Conservation (phyloP, 2,797 vertebrate genomes). For the Oreortyx pictus region DNA sequence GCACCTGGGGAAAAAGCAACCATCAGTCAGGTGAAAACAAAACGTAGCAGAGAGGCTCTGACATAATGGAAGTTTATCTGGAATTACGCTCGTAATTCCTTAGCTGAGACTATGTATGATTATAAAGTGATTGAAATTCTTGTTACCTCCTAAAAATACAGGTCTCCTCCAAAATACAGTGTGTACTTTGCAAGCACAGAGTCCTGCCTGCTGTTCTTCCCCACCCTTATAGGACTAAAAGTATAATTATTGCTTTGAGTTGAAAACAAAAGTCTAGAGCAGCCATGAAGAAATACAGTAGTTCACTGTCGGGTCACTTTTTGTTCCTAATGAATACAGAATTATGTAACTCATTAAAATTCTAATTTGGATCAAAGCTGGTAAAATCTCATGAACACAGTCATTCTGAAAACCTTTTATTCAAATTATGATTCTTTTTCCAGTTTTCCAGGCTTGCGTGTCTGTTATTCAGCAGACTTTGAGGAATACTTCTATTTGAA, state of each 20-base stretch:
- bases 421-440: not conserved
- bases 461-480: not conserved
- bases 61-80: not conserved
- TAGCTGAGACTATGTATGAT: not conserved
- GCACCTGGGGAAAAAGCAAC: not conserved
- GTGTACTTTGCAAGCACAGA: not conserved
- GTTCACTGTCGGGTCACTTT: not conserved
- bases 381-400: not conserved
- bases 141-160: not conserved
- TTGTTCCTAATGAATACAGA: not conserved
- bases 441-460: not conserved
- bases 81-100: not conserved
- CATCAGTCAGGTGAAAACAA: not conserved
- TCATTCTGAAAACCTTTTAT: not conserved
- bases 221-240: not conserved
- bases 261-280: not conserved
- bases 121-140: not conserved
- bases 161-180: fast-evolving
- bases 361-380: not conserved
- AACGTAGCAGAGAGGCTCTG: not conserved
- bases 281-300: not conserved
- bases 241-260: not conserved
- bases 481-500: not conserved
- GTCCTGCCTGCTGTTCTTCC: not conserved
- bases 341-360: not conserved